phyloP scores from a whole-genome alignment of 2,113 vertebrate genomes.

The Ailuropoda melanoleuca region DNA sequence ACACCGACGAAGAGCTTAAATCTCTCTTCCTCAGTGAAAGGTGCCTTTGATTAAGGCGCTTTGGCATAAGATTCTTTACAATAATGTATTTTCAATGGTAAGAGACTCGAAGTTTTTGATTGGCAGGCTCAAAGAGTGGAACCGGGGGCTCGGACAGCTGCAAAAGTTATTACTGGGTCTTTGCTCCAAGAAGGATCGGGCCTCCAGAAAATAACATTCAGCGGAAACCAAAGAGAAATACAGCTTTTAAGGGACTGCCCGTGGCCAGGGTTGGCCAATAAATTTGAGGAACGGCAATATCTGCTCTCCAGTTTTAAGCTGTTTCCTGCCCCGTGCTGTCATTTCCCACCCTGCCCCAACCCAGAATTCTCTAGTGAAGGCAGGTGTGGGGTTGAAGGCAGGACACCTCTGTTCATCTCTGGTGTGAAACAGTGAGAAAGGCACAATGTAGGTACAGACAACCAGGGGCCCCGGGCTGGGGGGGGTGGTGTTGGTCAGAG shows the following conservation, averaged over 20 bases:
- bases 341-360: background rate
- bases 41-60: background rate
- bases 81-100: background rate
- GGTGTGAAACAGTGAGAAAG: background rate
- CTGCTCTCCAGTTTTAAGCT: background rate
- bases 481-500: background rate
- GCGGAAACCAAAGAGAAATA: background rate
- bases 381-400: background rate
- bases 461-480: accelerated
- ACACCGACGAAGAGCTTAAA: background rate
- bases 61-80: background rate
- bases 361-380: background rate
- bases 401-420: background rate
- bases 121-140: background rate
- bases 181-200: background rate
- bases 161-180: background rate
- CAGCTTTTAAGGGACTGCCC: background rate
- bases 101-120: background rate
- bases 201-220: background rate
- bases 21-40: background rate
- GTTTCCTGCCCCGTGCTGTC: background rate
- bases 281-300: background rate
- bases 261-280: background rate
- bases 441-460: background rate
- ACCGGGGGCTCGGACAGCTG: background rate